Percentiles rank a stretch among this genome's conserved stretches.
These are phyloP conservation scores for Lamprotornis superbus DNA, from an alignment of 2,113 vertebrate genomes.

Conservation along the genomic window DNA sequence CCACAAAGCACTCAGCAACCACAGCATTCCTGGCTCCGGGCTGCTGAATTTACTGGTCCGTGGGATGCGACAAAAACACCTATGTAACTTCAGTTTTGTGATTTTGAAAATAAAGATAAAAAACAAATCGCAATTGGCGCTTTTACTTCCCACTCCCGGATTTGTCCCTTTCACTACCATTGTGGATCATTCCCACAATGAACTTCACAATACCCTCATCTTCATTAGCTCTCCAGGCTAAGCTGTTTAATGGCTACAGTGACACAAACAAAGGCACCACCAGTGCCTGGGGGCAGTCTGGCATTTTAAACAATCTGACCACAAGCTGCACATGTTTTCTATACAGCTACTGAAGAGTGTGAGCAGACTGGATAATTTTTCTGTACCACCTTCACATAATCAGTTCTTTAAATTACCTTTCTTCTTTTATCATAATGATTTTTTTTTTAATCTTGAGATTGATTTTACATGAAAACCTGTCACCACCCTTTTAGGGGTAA, in stretches of 20 bases:
- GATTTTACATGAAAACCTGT: slow-evolving; percentile 31
- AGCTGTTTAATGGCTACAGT: not conserved
- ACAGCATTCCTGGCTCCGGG: not conserved
- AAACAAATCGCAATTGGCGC: not conserved
- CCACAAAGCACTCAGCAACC: not conserved
- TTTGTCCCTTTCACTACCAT: not conserved
- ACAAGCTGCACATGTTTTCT: not conserved
- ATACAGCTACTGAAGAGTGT: not conserved
- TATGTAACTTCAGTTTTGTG: not conserved
- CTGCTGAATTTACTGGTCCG: not conserved
- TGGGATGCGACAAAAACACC: accelerated
- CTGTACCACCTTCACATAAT: not conserved
- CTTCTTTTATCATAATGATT: slow-evolving; percentile 10
- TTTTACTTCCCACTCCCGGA: not conserved
- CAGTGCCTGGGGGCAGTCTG: not conserved
- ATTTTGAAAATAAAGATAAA: not conserved
- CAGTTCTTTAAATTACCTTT: slow-evolving; percentile 15
- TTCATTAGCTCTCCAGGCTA: not conserved
- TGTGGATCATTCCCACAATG: not conserved
- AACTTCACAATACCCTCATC: not conserved
- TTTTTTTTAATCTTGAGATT: slow-evolving; percentile 37
- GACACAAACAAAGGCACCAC: not conserved
- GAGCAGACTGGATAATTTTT: not conserved
- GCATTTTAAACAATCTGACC: not conserved
- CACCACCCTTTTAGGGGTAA: slow-evolving; percentile 24